phyloP scores from a whole-genome alignment of 2,797 vertebrate genomes.

The Malacoraja senta region DNA sequence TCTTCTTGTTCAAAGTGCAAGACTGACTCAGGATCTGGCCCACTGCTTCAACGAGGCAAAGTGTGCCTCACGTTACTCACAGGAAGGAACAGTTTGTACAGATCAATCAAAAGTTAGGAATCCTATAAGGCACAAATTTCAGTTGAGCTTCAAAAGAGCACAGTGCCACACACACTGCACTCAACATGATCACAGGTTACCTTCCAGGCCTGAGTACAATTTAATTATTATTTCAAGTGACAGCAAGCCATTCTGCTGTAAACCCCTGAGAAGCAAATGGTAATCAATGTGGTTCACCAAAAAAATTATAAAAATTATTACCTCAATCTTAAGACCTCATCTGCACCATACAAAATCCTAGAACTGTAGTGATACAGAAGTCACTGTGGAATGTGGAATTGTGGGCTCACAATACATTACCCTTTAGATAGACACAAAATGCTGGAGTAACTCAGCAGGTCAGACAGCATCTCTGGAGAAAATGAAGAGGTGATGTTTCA shows the following conservation, averaged over 20 bases:
- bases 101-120: not conserved
- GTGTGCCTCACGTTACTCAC: not conserved
- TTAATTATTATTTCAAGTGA: not conserved
- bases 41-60: not conserved
- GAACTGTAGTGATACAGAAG: not conserved
- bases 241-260: not conserved
- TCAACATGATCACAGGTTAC: not conserved
- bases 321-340: not conserved
- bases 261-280: not conserved
- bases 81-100: not conserved
- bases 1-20: not conserved
- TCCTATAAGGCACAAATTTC: not conserved
- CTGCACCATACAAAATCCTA: not conserved
- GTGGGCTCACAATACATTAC: not conserved
- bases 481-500: no score
- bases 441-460: no score
- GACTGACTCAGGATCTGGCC: not conserved
- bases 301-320: not conserved
- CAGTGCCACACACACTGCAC: no score
- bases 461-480: no score
- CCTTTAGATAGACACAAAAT: no score
- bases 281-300: not conserved
- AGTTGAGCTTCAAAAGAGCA: not conserved
- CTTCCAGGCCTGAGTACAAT: not conserved
- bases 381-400: not conserved